Base-by-base conservation (phyloP, 1,140 invertebrate species). In the Mizuhopecten yessoensis region DNA sequence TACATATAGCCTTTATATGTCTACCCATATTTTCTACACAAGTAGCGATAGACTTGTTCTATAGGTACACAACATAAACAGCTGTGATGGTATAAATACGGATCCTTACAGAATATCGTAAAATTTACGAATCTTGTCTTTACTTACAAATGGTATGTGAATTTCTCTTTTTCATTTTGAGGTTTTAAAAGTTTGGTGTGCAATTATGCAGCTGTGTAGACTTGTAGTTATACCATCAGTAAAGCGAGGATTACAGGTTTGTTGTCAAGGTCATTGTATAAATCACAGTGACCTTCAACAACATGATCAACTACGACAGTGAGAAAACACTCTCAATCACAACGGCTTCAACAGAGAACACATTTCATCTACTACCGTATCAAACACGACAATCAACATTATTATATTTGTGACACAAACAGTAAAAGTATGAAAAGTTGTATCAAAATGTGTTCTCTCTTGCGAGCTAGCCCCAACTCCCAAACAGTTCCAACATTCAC, bases 401-500 rank as follows among this genome's bases (percentile, higher is more conserved):
- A 3, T 57, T 3, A 57, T 20, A 57, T 57, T 39, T 39, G 36
- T n/a, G n/a, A n/a, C n/a, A n/a, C n/a, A n/a, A n/a, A n/a, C n/a
- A n/a, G n/a, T n/a, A n/a, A n/a, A n/a, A n/a, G n/a, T n/a, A n/a
- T n/a, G n/a, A n/a, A n/a, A n/a, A n/a, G n/a, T n/a, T n/a, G n/a
- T n/a, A n/a, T n/a, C n/a, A 87, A 87, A 36, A 39, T 34, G 36
- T 87, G 34, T 87, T 34, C 36, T 87, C 36, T 36, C 10, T 87
- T 87, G 34, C n/a, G 5, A 20, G 87, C 87, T 36, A 34, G 36
- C 87, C 17, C 33, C 33, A 34, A 87, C 33, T 34, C 33, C n/a
- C 88, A 88, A 42, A 57, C 90, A 88, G 86, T 49, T 33, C 39
- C 88, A 91, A 87, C 90, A 87, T 75, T 86, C 89, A 86, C 29